These are phyloP conservation scores for Chascanopsetta lugubris DNA, from an alignment of 2,113 vertebrate species.

Conservation along the genomic window DNA sequence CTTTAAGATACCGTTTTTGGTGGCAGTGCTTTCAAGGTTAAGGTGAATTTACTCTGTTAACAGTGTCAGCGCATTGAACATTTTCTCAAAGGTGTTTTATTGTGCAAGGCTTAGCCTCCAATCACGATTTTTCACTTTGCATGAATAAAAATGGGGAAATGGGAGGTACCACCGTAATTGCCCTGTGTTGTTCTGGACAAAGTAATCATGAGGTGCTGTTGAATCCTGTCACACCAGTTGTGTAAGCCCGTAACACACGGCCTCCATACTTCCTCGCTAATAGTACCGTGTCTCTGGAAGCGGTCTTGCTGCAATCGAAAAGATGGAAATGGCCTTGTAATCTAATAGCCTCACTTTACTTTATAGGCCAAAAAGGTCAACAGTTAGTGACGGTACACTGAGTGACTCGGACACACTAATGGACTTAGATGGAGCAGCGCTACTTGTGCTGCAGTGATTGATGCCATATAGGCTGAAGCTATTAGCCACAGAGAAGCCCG, in stretches of 20 bases:
- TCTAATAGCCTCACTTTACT: constrained; percentile 45
- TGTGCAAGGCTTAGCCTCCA: neutral
- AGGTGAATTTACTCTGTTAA: too few species aligned
- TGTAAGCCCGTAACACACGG: neutral
- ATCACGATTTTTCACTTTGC: neutral
- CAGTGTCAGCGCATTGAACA: too few species aligned
- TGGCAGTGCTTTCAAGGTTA: too few species aligned
- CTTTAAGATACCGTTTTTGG: too few species aligned
- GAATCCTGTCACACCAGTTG: neutral
- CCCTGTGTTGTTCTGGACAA: neutral
- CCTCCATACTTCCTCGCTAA: constrained; percentile 15
- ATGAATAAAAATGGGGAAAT: neutral
- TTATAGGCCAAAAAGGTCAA: constrained; percentile 50
- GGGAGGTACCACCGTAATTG: neutral
- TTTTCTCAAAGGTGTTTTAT: too few species aligned
- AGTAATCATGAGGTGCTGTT: neutral
- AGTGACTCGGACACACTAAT: constrained; percentile 60
- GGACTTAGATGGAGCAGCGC: constrained; percentile 57
- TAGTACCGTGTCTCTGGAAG: neutral
- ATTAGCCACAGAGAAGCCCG: constrained; percentile 34
- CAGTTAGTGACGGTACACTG: constrained; percentile 49
- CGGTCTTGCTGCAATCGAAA: constrained; percentile 23
- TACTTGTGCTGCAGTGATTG: constrained; percentile 34
- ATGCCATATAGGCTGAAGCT: constrained; percentile 56
- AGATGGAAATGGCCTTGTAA: constrained; percentile 22